Base-by-base conservation (phyloP, 2,888 invertebrate genomes). In the Hypolimnas misippus region DNA sequence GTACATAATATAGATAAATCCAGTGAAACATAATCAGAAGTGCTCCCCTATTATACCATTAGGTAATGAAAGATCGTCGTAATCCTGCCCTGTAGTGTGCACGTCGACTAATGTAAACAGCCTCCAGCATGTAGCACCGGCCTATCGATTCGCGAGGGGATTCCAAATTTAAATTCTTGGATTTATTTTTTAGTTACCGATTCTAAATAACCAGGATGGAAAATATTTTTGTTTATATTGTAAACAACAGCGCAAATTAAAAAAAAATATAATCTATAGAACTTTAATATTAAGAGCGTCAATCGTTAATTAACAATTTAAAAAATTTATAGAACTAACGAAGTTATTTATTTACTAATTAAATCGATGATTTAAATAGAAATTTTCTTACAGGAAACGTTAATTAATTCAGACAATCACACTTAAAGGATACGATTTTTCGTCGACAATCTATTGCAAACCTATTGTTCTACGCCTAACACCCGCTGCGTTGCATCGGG, bases 51-150 rank as follows among this genome's bases (percentile, higher is more conserved):
- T 63, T 68, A 63, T 65, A 42, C 82, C 78, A 82, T 81, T 87
- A 85, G 76, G 76, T 86, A 87, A 87, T 87, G 84, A 86, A 84
- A 77, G 81, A 83, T 85, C 78, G 78, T 69, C 72, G 77, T 87
- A 87, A 87, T 87, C 86, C 86, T 65, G 63, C 68, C 68, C 74
- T n/a, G n/a, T 73, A 71, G 75, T 46, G 72, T 71, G 75, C 70
- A 40, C 73, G 71, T 74, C 75, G 76, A 74, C 63, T 61, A 79
- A 71, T 71, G 83, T 77, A 86, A 87, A 87, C 82, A 87, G 73
- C 87, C 84, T 70, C 72, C 56, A 83, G 87, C 84, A 68, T 61
- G 66, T 61, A 71, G 62, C 53, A 63, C 51, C 70, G 57, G 58
- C 67, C 75, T 70, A 77, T 79, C 75, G 76, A 77, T 81, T 79